Evolutionary conservation across 2,888 invertebrate species (phyloP).

Genomic region (Eremobia ochroleuca): DNA sequence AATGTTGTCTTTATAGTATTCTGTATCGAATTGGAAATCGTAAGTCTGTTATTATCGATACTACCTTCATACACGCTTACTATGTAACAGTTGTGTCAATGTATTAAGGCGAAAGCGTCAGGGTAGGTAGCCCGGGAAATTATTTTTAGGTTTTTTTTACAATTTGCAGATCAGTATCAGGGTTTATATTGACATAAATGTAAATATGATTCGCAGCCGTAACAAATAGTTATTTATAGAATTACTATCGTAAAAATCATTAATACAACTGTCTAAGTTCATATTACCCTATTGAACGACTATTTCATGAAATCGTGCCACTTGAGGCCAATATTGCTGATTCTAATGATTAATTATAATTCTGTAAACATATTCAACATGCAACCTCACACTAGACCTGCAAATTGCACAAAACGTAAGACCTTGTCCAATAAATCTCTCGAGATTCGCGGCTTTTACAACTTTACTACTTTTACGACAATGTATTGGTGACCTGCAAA

Average conservation of each 20-base stretch:
- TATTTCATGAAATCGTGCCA: not conserved
- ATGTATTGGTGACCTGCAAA: not conserved
- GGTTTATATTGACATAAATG: not conserved
- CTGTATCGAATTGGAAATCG: slow-evolving; percentile 45
- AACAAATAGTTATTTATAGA: not conserved
- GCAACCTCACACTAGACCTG: no score
- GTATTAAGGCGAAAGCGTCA: slow-evolving; percentile 22
- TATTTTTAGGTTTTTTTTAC: not conserved
- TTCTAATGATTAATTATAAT: no score
- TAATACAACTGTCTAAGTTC: not conserved
- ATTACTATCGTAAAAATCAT: not conserved
- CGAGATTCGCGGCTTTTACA: not conserved
- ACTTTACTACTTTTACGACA: no score
- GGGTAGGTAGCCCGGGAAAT: not conserved
- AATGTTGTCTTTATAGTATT: slow-evolving; percentile 50
- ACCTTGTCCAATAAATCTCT: not conserved
- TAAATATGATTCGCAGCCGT: not conserved
- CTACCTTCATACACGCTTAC: slow-evolving; percentile 34
- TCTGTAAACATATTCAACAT: not conserved
- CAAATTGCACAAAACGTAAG: not conserved
- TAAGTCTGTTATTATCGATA: slow-evolving; percentile 35
- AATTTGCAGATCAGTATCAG: not conserved
- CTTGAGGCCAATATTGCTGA: not conserved
- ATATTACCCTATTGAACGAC: not conserved
- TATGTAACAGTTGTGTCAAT: slow-evolving; percentile 27